Evolutionary conservation across 2,888 invertebrate genomes (phyloP), one percentile per base, ranked within the genome.

Genomic region (Ferrisia virgata): DNA sequence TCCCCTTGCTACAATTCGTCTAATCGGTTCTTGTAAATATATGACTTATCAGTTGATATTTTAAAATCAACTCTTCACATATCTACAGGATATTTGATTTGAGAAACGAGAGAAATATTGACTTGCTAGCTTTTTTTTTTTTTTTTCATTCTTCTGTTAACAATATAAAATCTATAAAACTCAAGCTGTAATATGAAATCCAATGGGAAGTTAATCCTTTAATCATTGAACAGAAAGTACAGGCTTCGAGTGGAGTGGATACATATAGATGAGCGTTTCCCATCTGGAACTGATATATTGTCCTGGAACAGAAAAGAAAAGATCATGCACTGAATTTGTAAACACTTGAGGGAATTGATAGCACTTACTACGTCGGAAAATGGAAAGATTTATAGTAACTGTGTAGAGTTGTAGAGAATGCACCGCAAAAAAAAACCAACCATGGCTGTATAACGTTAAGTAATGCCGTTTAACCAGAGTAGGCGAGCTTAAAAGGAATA

Each of bases 201-300:
- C 64, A 28, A 64, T 64, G 64, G 64, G 64, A 64, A 64, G 64
- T 64, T 64, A 64, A 64, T 64, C 64, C 64, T 64, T 64, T 64
- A 64, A 64, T 64, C 64, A 64, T 64, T 64, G 64, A 64, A 28
- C 64, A 28, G 64, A 64, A n/a, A 53, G 53, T 9, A 64, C 64
- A 28, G 28, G 6, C 64, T 64, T 64, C 28, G 64, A 64, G 64
- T 64, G 64, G 64, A 64, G 64, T 64, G 64, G 64, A 64, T 64
- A 64, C 64, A 28, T 64, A 64, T 22, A 53, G 53, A 53, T 53
- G 53, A 53, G 18, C 53, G 31, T 28, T 64, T 64, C 28, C 64
- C 64, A 64, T 64, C 64, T 64, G 64, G 64, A 64, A 64, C 64
- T 64, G 64, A 64, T 64, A 64, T 64, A 64, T 64, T 64, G 64